These are phyloP conservation scores for Oscheius sp. DNA, from an alignment of 2,888 invertebrate species.

Conservation along the genomic window DNA sequence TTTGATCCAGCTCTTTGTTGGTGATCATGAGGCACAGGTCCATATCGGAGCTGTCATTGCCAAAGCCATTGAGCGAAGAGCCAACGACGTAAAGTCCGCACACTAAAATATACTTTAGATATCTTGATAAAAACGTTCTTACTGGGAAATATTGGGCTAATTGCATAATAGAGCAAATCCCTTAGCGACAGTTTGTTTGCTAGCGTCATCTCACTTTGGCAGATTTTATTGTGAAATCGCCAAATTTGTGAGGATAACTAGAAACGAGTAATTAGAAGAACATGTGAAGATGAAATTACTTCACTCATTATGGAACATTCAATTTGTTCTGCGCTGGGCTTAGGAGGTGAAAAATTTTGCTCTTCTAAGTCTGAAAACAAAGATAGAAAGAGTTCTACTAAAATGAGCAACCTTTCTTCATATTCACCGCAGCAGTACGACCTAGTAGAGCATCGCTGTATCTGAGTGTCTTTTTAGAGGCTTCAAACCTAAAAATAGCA, in stretches of 20 bases:
- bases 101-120: constrained; percentile 46
- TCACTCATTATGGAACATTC: constrained; percentile 57
- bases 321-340: constrained; percentile 33
- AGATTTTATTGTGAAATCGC: constrained; percentile 66
- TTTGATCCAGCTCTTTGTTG: constrained; percentile 82
- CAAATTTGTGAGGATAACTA: constrained; percentile 70
- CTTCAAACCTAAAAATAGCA: no score
- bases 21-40: constrained; percentile 91
- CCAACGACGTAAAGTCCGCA: constrained; percentile 88
- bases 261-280: constrained; percentile 34
- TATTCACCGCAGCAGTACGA: no score
- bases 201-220: constrained; percentile 64
- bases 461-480: no score
- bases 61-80: constrained; percentile 96
- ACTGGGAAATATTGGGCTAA: constrained; percentile 69
- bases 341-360: constrained; percentile 37
- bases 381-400: no score
- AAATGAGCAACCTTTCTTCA: no score
- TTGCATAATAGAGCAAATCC: constrained; percentile 69
- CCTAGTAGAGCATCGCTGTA: no score
- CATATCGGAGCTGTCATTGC: constrained; percentile 89
- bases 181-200: constrained; percentile 65
- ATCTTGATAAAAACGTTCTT: constrained; percentile 32
- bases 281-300: constrained; percentile 31
- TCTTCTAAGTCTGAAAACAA: no score